Percentiles rank a stretch among this genome's conserved stretches.
Conservation (phyloP, 1,140 invertebrate species). For the Drosophila sproati region DNA sequence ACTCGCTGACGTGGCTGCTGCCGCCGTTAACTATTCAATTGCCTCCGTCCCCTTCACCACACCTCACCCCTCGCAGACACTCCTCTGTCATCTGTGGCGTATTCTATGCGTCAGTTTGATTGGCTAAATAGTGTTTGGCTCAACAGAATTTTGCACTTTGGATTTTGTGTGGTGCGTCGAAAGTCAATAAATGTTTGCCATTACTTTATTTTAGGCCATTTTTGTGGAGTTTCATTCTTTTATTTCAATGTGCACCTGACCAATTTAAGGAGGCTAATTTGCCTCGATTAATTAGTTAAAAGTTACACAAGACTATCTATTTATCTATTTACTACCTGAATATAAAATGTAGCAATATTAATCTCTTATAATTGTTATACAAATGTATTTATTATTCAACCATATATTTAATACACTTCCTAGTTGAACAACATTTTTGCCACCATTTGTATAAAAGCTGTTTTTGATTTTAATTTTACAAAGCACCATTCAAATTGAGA, state of each 20-base stretch:
- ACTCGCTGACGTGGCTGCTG: slow-evolving; percentile 38
- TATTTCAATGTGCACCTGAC: neutral
- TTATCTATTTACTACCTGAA: no score
- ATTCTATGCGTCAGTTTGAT: slow-evolving; percentile 41
- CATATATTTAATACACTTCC: no score
- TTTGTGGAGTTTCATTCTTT: neutral
- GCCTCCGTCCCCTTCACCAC: neutral
- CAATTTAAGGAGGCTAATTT: no score
- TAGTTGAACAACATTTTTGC: no score
- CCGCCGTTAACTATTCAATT: neutral
- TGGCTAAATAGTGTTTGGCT: slow-evolving; percentile 45
- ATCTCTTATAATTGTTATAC: no score
- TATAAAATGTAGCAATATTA: no score
- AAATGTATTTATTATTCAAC: no score
- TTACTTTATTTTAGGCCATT: slow-evolving; percentile 49
- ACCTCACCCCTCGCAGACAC: no score
- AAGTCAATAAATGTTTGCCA: slow-evolving; percentile 77
- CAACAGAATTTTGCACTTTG: slow-evolving; percentile 66
- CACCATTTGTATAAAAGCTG: no score
- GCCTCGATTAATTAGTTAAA: slow-evolving; percentile 7
- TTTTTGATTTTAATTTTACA: no score
- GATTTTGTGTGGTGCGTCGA: slow-evolving; percentile 51
- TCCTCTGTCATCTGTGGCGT: neutral
- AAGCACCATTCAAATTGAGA: no score
- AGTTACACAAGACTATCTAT: no score